A percentile compares a stretch with the other conserved stretches of the same genome.
These are phyloP conservation scores for Anarhynchus alexandrinus DNA, from an alignment of 2,113 vertebrate species.

Conservation along the genomic window DNA sequence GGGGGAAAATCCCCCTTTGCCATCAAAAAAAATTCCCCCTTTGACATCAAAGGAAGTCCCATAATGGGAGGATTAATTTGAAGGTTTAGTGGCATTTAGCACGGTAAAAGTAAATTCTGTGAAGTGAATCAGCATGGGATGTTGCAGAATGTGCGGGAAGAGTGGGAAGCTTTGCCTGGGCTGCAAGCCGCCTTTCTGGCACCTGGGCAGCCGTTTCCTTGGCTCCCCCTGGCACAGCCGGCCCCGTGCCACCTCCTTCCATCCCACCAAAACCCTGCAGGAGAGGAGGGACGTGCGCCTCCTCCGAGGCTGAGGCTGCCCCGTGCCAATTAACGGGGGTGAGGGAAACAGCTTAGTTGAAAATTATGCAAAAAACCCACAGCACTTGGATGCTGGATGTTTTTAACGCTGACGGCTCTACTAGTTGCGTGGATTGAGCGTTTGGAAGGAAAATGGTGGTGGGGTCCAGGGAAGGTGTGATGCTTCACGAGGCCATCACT, in stretches of 20 bases:
- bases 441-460: neutral
- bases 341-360: neutral
- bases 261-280: neutral
- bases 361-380: neutral
- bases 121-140: slow-evolving; percentile 67
- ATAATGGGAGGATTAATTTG: slow-evolving; percentile 76
- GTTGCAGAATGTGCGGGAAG: slow-evolving; percentile 65
- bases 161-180: slow-evolving; percentile 44
- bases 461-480: neutral
- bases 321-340: neutral
- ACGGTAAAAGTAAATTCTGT: slow-evolving; percentile 69
- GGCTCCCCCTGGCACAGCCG: neutral
- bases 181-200: slow-evolving; percentile 14
- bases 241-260: neutral
- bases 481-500: neutral
- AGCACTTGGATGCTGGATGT: neutral
- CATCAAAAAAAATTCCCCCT: slow-evolving; percentile 64
- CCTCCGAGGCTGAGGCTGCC: neutral
- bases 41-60: slow-evolving; percentile 78
- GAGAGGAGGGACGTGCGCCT: neutral
- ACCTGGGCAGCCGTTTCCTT: neutral
- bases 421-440: neutral
- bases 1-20: slow-evolving; percentile 66
- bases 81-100: slow-evolving; percentile 73
- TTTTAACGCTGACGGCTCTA: neutral